These are phyloP conservation scores for Ailuropoda melanoleuca DNA, from an alignment of 2,113 vertebrate genomes.

Conservation along the genomic window DNA sequence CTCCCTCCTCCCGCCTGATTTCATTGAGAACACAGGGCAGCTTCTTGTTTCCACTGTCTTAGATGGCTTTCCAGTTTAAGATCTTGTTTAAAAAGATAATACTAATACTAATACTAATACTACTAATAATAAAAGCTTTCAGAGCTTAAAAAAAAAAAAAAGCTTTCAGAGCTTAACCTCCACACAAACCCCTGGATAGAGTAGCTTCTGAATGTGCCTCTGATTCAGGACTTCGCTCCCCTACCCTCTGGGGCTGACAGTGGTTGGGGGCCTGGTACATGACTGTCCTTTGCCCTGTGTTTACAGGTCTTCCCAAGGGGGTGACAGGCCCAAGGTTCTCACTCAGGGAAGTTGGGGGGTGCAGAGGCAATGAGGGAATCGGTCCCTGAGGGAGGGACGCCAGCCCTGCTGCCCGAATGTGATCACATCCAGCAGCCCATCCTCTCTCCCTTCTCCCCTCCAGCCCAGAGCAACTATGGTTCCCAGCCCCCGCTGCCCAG, in stretches of 20 bases:
- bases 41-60: neutral
- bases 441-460: conserved; percentile 57
- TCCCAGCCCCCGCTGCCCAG: neutral
- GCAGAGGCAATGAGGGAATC: neutral
- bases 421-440: neutral
- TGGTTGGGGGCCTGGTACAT: neutral
- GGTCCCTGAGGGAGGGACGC: neutral
- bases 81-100: neutral
- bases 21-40: neutral
- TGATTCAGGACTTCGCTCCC: neutral
- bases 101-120: neutral
- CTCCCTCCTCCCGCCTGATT: neutral
- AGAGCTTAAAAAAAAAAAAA: neutral
- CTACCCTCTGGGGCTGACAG: neutral
- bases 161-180: neutral
- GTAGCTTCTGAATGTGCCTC: neutral
- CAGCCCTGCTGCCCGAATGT: neutral
- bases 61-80: neutral
- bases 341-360: accelerated
- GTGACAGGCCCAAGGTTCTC: neutral
- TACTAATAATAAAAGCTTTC: neutral
- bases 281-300: neutral
- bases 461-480: neutral
- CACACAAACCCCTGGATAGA: neutral
- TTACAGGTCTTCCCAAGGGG: neutral